Base-by-base conservation (phyloP, 1,140 invertebrate genomes). In the Oedothorax gibbosus region DNA sequence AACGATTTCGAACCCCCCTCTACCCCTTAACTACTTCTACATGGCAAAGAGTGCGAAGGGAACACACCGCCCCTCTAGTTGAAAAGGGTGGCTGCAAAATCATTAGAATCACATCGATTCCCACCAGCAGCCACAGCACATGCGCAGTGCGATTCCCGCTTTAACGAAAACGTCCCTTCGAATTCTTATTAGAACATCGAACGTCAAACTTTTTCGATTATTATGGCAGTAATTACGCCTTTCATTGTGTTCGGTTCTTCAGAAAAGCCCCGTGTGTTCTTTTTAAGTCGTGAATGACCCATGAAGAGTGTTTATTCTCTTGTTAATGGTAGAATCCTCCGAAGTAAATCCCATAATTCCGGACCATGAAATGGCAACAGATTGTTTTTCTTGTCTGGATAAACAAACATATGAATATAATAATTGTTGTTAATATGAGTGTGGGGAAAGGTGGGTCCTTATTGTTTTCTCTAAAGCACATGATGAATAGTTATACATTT, bases 41-140 rank as follows among this genome's bases (percentile, higher is more conserved):
- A 75, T 71, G 66, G 35, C 57, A 62, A 62, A 18, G 57, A 76
- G 21, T 50, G 73, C 57, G 49, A 20, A 77, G 75, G 75, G 14
- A 49, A 62, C 57, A 77, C 75, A 50, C 51, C 65, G 62, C 49
- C 60, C 75, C 75, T 50, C 35, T 49, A 75, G 72, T 75, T 75
- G 75, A 77, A 77, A 62, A 77, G 57, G 75, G 60, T 65, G 60
- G 60, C 75, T 65, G 57, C 60, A 77, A 77, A 77, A 77, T 77
- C 75, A 77, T 77, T 77, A 77, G 75, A 77, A 77, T 77, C 75
- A 77, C 75, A 77, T 77, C 75, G 75, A 77, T 77, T 77, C 35
- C n/a, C 53, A 56, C 72, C 21, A 75, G 72, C 10, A 3, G 11
- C 7, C 54, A 35, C 54, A 6, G 60, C 49, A 20, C 75, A 51